Evolutionary conservation across 2,113 vertebrate genomes (phyloP).

Genomic region (Phrynosoma blainvillii): DNA sequence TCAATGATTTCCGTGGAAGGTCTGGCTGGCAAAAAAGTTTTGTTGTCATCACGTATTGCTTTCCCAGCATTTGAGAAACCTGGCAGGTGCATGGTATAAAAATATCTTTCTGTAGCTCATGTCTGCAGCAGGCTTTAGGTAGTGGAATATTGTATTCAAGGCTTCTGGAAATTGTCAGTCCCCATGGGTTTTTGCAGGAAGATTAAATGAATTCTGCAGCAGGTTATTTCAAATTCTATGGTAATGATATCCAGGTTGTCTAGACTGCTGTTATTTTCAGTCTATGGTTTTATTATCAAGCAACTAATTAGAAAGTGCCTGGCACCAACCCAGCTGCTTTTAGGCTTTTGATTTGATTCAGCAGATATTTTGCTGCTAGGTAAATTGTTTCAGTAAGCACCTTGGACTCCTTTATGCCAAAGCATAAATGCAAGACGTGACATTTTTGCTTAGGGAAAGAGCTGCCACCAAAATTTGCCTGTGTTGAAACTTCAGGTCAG

Average conservation of each 20-base stretch:
- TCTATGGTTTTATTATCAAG: slow-evolving; percentile 46
- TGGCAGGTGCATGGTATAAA: slow-evolving; percentile 47
- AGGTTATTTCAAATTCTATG: slow-evolving; percentile 53
- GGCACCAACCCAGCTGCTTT: neutral
- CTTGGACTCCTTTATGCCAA: slow-evolving; percentile 1
- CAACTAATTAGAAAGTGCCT: slow-evolving; percentile 48
- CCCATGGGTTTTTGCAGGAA: slow-evolving; percentile 45
- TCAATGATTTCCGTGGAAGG: slow-evolving; percentile 55
- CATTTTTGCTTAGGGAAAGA: neutral
- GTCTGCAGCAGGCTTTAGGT: slow-evolving; percentile 33
- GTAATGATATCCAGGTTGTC: slow-evolving; percentile 43
- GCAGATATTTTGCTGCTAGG: slow-evolving; percentile 26
- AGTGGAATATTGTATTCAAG: slow-evolving; percentile 65
- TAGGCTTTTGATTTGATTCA: slow-evolving; percentile 36
- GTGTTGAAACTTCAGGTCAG: neutral
- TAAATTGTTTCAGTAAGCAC: neutral
- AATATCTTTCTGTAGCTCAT: slow-evolving; percentile 33
- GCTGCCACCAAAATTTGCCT: neutral
- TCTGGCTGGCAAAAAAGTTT: slow-evolving; percentile 36
- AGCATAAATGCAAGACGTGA: neutral
- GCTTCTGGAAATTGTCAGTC: slow-evolving; percentile 57
- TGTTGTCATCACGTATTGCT: slow-evolving; percentile 28
- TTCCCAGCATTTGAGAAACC: slow-evolving; percentile 46
- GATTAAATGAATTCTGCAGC: slow-evolving; percentile 64
- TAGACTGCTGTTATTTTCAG: slow-evolving; percentile 61